A percentile compares a stretch with the other conserved stretches of the same genome.
phyloP scores from a whole-genome alignment of 30 jellyfish, hydroid and myxozoan species.

The Aurelia aurita region DNA sequence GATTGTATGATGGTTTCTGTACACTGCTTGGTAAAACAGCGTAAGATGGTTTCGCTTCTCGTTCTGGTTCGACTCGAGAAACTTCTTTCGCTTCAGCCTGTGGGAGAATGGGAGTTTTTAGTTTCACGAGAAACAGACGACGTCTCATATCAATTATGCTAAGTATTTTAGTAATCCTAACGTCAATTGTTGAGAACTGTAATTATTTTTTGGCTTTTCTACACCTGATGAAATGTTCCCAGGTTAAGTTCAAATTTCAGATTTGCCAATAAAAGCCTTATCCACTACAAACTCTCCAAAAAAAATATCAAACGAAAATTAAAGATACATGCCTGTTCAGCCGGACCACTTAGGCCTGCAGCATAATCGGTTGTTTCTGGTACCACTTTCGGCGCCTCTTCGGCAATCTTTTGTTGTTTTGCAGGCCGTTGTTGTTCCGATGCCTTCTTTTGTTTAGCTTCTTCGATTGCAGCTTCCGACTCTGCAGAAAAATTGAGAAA shows the following conservation, averaged over 20 bases:
- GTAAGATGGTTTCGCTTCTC: constrained; percentile 79
- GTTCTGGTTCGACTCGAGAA: constrained; percentile 39
- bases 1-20: constrained; percentile 38
- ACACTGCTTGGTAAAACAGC: constrained; percentile 83
- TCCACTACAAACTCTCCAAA: too few species aligned
- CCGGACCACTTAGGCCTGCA: constrained; percentile 37
- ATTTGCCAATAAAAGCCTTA: too few species aligned
- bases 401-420: constrained; percentile 22
- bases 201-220: too few species aligned
- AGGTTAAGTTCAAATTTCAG: too few species aligned
- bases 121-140: too few species aligned
- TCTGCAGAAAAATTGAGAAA: constrained; percentile 10
- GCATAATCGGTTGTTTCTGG: constrained; percentile 28
- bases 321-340: not conserved
- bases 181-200: too few species aligned
- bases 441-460: constrained; percentile 28
- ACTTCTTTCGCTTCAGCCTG: too few species aligned
- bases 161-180: too few species aligned
- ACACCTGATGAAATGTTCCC: too few species aligned
- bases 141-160: too few species aligned
- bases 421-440: constrained; percentile 40
- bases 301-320: too few species aligned
- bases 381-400: constrained; percentile 16
- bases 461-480: constrained; percentile 57
- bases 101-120: too few species aligned